Conservation (phyloP, 2,797 vertebrate species). For the Ctenochaetus hawaiiensis region DNA sequence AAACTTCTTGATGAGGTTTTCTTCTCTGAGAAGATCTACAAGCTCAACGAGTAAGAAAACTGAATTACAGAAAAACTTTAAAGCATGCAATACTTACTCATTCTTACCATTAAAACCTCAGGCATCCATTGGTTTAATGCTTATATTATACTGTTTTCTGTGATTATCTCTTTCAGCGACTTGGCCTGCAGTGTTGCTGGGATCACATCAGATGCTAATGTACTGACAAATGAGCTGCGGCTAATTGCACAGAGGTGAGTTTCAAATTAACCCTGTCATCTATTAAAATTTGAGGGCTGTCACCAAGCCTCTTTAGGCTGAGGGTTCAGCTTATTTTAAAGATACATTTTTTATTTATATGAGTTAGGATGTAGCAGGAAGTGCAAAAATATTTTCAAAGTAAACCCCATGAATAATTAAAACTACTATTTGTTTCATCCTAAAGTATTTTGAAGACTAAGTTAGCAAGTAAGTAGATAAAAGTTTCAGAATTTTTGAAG, state of each 20-base stretch:
- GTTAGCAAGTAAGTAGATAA: too few relatives aligned
- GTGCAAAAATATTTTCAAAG: background rate
- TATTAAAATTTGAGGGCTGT: too few relatives aligned
- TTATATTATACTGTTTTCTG: too few relatives aligned
- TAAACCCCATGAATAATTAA: too few relatives aligned
- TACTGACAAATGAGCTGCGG: constrained; percentile 93
- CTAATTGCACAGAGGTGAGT: constrained; percentile 93
- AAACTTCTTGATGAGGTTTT: constrained; percentile 96
- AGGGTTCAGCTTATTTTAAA: background rate
- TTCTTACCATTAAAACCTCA: too few relatives aligned
- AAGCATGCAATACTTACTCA: too few relatives aligned
- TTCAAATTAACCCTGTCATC: background rate
- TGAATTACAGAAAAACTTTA: too few relatives aligned
- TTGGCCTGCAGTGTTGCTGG: constrained; percentile 97
- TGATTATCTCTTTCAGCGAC: constrained; percentile 85
- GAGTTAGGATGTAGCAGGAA: background rate
- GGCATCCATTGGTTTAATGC: too few relatives aligned
- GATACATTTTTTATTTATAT: background rate
- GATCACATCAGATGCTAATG: constrained; percentile 95
- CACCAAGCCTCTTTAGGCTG: background rate
- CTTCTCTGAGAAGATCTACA: constrained; percentile 97
- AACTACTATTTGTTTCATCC: too few relatives aligned
- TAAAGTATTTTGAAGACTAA: too few relatives aligned
- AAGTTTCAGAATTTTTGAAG: too few relatives aligned
- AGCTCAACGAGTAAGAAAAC: constrained; percentile 91